Conservation (phyloP, 2,797 vertebrate species). For the Chelon labrosus region DNA sequence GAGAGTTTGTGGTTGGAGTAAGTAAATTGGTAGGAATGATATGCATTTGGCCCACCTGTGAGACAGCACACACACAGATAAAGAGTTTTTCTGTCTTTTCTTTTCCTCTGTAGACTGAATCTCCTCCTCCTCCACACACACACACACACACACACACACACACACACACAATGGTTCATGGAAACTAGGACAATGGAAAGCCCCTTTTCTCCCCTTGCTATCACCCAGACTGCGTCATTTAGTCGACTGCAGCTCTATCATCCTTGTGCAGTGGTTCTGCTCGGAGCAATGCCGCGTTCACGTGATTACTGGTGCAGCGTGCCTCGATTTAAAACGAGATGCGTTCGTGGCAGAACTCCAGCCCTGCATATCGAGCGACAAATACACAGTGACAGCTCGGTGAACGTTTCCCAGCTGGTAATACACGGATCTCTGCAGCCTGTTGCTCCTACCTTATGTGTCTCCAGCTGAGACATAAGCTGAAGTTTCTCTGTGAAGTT, state of each 20-base stretch:
- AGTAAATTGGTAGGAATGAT: conserved; percentile 54
- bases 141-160: conserved; percentile 20
- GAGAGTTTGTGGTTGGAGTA: conserved; percentile 49
- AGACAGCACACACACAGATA: conserved; percentile 18
- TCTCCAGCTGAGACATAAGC: conserved; percentile 37
- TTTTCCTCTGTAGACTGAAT: not conserved
- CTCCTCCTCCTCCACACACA: conserved; percentile 2
- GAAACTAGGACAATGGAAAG: conserved; percentile 68
- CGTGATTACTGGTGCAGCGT: conserved; percentile 20
- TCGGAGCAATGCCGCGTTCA: conserved; percentile 17
- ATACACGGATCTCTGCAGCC: conserved; percentile 16
- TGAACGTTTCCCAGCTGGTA: conserved; percentile 22
- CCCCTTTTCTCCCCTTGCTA: conserved; percentile 38
- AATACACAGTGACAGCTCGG: conserved; percentile 4
- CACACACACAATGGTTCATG: conserved; percentile 22
- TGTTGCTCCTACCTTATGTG: conserved; percentile 3
- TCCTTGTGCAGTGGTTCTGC: conserved; percentile 25
- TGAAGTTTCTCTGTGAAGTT: conserved; percentile 16
- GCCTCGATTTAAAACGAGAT: conserved; percentile 5
- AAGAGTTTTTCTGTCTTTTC: not conserved
- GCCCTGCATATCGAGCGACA: not conserved
- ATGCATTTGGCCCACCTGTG: conserved; percentile 57
- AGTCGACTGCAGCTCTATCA: conserved; percentile 38
- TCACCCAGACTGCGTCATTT: conserved; percentile 26
- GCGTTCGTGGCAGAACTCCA: not conserved